These are phyloP conservation scores for Cydia splendana DNA, from an alignment of 1,140 invertebrate genomes.

Conservation along the genomic window DNA sequence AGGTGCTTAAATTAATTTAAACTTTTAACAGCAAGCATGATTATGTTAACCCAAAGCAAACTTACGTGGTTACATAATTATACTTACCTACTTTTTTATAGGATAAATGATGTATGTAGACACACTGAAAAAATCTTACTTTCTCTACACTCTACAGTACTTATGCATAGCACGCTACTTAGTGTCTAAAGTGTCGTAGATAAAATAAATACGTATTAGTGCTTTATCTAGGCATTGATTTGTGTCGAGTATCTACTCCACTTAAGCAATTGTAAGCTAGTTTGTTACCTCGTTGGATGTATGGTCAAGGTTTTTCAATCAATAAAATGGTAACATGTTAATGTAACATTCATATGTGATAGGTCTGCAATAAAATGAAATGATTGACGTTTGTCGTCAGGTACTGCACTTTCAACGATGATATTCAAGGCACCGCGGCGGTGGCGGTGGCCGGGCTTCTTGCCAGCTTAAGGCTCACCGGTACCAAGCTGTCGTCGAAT, in stretches of 20 bases:
- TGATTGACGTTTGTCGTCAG: slow-evolving; percentile 40
- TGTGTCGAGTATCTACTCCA: slow-evolving; percentile 1
- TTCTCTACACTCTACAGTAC: no score
- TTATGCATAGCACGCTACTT: slow-evolving; percentile 17
- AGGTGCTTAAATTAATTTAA: no score
- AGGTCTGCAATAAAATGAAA: not conserved
- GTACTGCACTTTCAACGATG: slow-evolving; percentile 98
- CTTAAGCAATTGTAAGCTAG: not conserved
- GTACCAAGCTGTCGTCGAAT: slow-evolving; percentile 88
- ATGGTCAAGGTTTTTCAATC: not conserved
- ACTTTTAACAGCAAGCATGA: no score
- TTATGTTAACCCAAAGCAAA: no score
- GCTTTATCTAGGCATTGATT: not conserved
- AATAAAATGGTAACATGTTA: not conserved
- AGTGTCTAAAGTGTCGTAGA: not conserved
- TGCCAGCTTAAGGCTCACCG: slow-evolving; percentile 89
- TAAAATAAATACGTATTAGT: no score
- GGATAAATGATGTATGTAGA: no score
- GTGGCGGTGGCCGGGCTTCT: slow-evolving; percentile 95
- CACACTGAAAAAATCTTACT: no score
- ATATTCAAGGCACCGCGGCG: slow-evolving; percentile 95
- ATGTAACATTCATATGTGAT: no score
- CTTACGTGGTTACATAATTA: no score
- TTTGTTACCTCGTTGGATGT: not conserved
- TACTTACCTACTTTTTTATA: no score